Evolutionary conservation across 2,797 vertebrate genomes (phyloP).

Genomic region (Dendrocincla fuliginosa): DNA sequence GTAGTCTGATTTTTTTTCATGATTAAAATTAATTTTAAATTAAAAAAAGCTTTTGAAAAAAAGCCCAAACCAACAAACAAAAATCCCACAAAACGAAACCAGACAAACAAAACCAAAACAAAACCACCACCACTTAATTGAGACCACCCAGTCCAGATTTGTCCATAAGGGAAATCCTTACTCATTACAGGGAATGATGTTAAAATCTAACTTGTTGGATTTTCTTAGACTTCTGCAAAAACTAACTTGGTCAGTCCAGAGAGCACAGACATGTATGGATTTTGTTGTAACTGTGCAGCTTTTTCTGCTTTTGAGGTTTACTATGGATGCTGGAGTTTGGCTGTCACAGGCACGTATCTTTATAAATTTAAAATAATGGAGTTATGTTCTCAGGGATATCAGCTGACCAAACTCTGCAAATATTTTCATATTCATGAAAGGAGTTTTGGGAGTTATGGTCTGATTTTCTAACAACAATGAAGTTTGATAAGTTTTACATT

Average conservation of each 20-base stretch:
- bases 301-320: neutral
- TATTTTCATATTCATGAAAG: neutral
- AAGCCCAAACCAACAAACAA: neutral
- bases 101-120: neutral
- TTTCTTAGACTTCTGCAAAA: neutral
- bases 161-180: neutral
- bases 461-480: neutral
- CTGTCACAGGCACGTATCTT: neutral
- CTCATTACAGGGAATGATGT: accelerated
- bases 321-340: neutral
- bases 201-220: neutral
- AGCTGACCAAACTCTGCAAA: neutral
- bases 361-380: neutral
- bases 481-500: neutral
- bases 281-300: neutral
- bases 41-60: neutral
- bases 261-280: accelerated
- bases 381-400: neutral
- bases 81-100: neutral
- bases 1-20: neutral
- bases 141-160: neutral
- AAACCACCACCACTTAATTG: neutral
- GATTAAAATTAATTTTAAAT: neutral
- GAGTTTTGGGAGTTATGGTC: neutral
- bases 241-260: neutral